Base-by-base conservation (phyloP, 2,113 vertebrate genomes). In the Ardeotis arabs region DNA sequence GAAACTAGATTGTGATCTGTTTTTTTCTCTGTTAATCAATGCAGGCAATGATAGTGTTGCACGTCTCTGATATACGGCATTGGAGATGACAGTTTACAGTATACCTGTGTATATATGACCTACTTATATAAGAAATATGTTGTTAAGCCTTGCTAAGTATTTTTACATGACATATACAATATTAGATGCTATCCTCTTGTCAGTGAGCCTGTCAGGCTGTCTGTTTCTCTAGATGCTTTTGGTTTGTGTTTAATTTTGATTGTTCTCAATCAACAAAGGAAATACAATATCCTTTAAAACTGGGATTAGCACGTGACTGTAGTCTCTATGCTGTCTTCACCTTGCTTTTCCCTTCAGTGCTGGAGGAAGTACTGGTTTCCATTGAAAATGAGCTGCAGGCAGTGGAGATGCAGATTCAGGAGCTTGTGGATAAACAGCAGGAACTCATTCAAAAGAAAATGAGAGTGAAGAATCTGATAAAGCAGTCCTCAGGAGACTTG, bases 361-460 rank as follows among this genome's bases (percentile, higher is more conserved):
- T 99, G 18, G 98, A 98, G 63, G 98, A 97, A 3, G 98, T 99
- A 83, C 90, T 99, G 96, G 98, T 98, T 47, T 98, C 97, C 0
- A 91, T 99, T 91, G 98, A 99, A 82, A 96, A 90, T 17, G 99
- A 99, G 93, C 97, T 99, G 25, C 98, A 99, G 75, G 93, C 97
- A 10, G 96, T 99, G 86, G 99, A 99, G 91, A 92, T 98, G 77
- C 99, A 99, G 97, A 98, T 99, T 33, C 94, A 99, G 37, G 99
- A 99, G 82, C 98, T 99, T 27, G 95, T 98, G 86, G 98, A 99
- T 96, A 98, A 98, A 58, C 99, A 99, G 85, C 88, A 98, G 4
- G 98, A 98, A 12, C 98, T 99, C 37, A 96, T 98, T 22, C 84
- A 98, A 44, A 98, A 97, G 73, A 99, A 98, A 95, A 96, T 63